phyloP scores from a whole-genome alignment of 2,797 vertebrate genomes.

The Squalus acanthias region DNA sequence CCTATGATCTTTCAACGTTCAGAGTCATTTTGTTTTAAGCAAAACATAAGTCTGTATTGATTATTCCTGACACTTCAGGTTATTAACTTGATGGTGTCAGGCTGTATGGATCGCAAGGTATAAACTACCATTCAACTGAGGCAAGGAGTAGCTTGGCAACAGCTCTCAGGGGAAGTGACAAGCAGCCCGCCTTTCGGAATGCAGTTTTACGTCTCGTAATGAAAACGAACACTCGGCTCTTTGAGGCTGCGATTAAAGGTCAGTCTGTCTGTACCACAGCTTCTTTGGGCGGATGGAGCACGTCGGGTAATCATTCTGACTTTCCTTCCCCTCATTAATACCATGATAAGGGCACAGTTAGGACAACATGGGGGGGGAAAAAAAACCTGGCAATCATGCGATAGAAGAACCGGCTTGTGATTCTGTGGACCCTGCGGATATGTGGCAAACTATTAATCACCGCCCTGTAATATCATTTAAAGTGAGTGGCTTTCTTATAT shows the following conservation, averaged over 20 bases:
- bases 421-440: not conserved
- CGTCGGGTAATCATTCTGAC: not conserved
- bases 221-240: not conserved
- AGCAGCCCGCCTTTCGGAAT: not conserved
- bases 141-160: not conserved
- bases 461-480: not conserved
- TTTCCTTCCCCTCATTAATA: not conserved
- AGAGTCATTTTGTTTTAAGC: not conserved
- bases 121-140: not conserved
- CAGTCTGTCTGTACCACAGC: not conserved
- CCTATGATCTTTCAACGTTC: slow-evolving; percentile 15
- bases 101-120: not conserved
- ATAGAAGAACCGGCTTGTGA: not conserved
- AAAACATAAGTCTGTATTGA: slow-evolving; percentile 32
- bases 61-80: slow-evolving; percentile 17
- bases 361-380: not conserved
- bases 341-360: not conserved
- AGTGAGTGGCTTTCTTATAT: not conserved
- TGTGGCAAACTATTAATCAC: not conserved
- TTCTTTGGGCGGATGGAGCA: no score
- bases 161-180: not conserved
- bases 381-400: not conserved
- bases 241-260: not conserved
- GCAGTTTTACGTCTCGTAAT: not conserved
- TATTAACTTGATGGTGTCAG: not conserved